Evolutionary conservation across 2,797 vertebrate genomes (phyloP).

Genomic region (Gastrophryne carolinensis): DNA sequence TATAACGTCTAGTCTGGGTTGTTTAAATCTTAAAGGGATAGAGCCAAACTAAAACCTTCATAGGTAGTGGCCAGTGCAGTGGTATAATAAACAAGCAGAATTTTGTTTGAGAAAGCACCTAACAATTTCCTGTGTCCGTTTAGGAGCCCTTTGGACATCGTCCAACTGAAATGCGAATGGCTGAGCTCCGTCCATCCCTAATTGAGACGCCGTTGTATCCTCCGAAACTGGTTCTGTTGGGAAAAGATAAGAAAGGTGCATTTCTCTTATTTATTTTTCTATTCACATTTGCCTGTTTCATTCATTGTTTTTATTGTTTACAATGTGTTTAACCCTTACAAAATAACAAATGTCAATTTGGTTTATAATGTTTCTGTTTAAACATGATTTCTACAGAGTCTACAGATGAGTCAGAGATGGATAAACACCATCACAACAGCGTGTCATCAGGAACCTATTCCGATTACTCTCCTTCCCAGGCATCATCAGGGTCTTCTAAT

Average conservation of each 20-base stretch:
- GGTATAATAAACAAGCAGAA: background rate
- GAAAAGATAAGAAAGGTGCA: constrained; percentile 98
- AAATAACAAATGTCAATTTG: background rate
- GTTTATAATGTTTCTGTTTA: background rate
- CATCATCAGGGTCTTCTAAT: constrained; percentile 96
- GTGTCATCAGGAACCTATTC: constrained; percentile 98
- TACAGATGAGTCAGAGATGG: constrained; percentile 93
- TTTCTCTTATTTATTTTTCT: no score
- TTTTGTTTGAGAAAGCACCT: no score
- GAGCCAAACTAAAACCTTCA: no score
- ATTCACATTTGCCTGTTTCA: no score
- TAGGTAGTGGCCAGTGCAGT: no score
- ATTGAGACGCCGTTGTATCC: constrained; percentile 96
- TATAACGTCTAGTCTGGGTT: no score
- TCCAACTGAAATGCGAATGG: constrained; percentile 95
- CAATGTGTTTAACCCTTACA: no score
- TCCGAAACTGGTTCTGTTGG: constrained; percentile 95
- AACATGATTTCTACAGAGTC: constrained; percentile 78
- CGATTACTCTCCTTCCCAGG: constrained; percentile 98
- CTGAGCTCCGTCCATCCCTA: constrained; percentile 95
- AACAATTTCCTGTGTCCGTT: constrained; percentile 51
- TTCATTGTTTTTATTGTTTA: no score
- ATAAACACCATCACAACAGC: constrained; percentile 98
- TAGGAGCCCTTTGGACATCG: constrained; percentile 96
- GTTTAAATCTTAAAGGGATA: no score